A percentile compares a stretch with the other conserved stretches of the same genome.
These are phyloP conservation scores for Esox niger DNA, from an alignment of 2,113 vertebrate genomes.

Conservation along the genomic window DNA sequence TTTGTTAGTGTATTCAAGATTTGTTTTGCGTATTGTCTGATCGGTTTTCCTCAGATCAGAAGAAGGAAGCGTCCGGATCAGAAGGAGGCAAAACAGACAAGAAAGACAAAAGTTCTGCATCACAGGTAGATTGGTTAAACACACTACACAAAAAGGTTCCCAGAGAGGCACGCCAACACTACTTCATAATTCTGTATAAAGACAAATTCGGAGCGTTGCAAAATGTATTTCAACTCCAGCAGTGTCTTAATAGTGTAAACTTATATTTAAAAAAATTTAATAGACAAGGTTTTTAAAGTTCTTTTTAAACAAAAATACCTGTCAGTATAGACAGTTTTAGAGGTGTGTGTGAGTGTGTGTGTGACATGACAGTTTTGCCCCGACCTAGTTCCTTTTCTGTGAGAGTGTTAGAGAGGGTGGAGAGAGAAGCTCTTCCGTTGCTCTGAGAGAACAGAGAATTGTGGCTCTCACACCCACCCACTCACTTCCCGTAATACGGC, in stretches of 20 bases:
- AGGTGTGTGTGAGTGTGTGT: no score
- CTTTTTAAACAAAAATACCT: no score
- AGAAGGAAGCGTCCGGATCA: slow-evolving; percentile 94
- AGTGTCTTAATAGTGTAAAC: no score
- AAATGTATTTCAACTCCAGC: neutral
- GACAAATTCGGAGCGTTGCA: neutral
- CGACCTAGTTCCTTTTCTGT: no score
- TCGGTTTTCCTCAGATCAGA: slow-evolving; percentile 83
- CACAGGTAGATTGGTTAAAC: slow-evolving; percentile 86
- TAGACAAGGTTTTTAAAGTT: no score
- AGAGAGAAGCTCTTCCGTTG: slow-evolving; percentile 58
- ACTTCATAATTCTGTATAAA: slow-evolving; percentile 68
- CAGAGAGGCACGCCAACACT: neutral
- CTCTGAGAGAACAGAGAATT: slow-evolving; percentile 70
- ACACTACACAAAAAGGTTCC: no score
- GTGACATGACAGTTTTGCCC: no score
- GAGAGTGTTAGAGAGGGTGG: slow-evolving; percentile 27
- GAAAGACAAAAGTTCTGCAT: slow-evolving; percentile 93
- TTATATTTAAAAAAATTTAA: no score
- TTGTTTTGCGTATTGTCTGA: slow-evolving; percentile 26
- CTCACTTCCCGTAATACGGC: slow-evolving; percentile 76
- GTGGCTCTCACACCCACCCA: slow-evolving; percentile 76
- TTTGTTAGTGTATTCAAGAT: neutral
- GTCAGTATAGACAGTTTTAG: no score
- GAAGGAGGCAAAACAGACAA: slow-evolving; percentile 96